A percentile compares a stretch with the other conserved stretches of the same genome.
Evolutionary conservation across 1,140 invertebrate species (phyloP).

Genomic region (Maniola jurtina): DNA sequence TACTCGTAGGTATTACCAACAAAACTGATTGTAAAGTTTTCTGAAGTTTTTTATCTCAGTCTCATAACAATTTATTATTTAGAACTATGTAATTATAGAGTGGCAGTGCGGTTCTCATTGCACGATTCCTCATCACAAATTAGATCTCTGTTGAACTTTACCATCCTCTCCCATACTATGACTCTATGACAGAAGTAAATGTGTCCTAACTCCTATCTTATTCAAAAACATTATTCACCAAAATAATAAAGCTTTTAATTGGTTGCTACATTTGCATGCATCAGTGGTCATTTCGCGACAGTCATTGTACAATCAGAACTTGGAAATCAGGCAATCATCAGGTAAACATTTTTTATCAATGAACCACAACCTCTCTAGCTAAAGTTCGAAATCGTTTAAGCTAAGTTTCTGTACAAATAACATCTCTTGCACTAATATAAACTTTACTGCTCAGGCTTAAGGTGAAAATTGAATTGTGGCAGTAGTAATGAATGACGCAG

Average conservation of each 20-base stretch:
- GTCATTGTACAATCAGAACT: conserved; percentile 23
- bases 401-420: conserved; percentile 6
- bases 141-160: too few species aligned
- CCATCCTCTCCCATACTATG: too few species aligned
- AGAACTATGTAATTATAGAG: too few species aligned
- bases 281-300: conserved; percentile 21
- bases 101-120: too few species aligned
- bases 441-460: background rate
- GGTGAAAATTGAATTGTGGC: conserved; percentile 7
- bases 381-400: conserved; percentile 26
- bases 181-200: too few species aligned
- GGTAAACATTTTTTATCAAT: conserved; percentile 19
- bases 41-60: too few species aligned
- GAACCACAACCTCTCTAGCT: conserved; percentile 18
- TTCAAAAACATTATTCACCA: background rate
- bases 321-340: conserved; percentile 22
- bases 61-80: too few species aligned
- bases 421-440: conserved; percentile 10
- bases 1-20: too few species aligned
- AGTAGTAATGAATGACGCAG: conserved; percentile 59
- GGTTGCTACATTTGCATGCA: conserved; percentile 20
- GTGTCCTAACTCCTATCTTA: too few species aligned
- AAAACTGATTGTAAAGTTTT: too few species aligned
- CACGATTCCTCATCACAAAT: too few species aligned
- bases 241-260: background rate